Percentiles rank a stretch among this genome's conserved stretches.
Evolutionary conservation across 2,797 vertebrate species (phyloP).

Genomic region (Chrysocyon brachyurus): DNA sequence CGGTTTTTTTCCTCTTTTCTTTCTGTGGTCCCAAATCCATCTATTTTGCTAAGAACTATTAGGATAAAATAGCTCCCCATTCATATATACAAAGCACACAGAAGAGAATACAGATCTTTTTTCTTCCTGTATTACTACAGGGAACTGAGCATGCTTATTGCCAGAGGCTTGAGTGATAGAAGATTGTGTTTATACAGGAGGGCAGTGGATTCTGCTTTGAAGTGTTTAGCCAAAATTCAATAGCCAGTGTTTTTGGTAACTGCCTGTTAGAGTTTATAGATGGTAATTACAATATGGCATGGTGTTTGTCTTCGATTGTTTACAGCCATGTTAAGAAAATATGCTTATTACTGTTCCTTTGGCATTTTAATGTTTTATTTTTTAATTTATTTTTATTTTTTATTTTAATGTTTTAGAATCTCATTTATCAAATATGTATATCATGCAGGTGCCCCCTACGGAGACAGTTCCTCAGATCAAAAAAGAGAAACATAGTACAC

Average conservation of each 20-base stretch:
- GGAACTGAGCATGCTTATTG: not conserved
- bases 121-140: not conserved
- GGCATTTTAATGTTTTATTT: not conserved
- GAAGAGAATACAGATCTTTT: not conserved
- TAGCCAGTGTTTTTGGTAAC: not conserved
- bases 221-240: not conserved
- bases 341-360: not conserved
- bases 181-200: not conserved
- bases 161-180: not conserved
- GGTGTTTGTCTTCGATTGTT: not conserved
- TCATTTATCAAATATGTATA: conserved; percentile 72
- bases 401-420: not conserved
- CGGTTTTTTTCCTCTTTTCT: not conserved
- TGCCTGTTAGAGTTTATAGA: not conserved
- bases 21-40: not conserved
- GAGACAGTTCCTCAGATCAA: conserved; percentile 92
- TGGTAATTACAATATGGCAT: not conserved
- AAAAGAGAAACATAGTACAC: conserved; percentile 92
- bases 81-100: not conserved
- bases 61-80: not conserved
- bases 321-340: not conserved
- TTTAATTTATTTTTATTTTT: too few relatives aligned
- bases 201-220: not conserved
- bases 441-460: conserved; percentile 86
- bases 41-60: not conserved